phyloP scores from a whole-genome alignment of 2,797 vertebrate genomes.

The Chromis chromis region DNA sequence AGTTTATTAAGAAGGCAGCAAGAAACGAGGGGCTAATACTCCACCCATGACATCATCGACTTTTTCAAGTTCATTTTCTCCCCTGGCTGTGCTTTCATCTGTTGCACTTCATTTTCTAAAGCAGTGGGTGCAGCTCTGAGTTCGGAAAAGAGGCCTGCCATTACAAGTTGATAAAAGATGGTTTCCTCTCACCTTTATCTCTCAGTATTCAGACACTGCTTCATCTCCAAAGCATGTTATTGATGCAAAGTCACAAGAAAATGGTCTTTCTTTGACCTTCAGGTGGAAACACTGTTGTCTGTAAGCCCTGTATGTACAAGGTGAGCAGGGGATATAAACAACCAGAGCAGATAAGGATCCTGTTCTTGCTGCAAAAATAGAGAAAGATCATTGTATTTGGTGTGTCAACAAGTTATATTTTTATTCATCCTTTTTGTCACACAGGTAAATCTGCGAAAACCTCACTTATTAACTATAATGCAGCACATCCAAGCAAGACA shows the following conservation, averaged over 20 bases:
- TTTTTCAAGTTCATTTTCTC: conserved; percentile 76
- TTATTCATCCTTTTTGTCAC: fast-evolving
- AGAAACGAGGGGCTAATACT: conserved; percentile 55
- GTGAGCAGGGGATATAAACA: neutral
- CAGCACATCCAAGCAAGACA: neutral
- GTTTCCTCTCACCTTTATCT: conserved; percentile 10
- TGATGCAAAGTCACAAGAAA: neutral
- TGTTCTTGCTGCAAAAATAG: conserved; percentile 13
- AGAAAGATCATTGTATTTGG: neutral
- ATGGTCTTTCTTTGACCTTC: conserved; percentile 40
- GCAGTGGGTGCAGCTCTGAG: conserved; percentile 27
- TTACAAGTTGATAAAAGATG: conserved; percentile 13
- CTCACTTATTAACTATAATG: neutral
- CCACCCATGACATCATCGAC: conserved; percentile 84
- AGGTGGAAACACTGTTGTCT: conserved; percentile 3
- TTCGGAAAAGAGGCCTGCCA: conserved; percentile 17
- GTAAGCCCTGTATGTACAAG: conserved; percentile 6
- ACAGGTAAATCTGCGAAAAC: neutral
- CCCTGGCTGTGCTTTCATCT: conserved; percentile 69
- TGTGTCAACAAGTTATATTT: conserved; percentile 21
- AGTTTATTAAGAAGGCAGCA: conserved; percentile 56
- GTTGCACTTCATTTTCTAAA: conserved; percentile 66
- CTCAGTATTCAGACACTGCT: neutral
- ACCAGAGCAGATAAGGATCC: conserved; percentile 1
- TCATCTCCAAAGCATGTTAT: neutral